These are phyloP conservation scores for Pelodiscus sinensis DNA, from an alignment of 2,113 vertebrate species.

Conservation along the genomic window DNA sequence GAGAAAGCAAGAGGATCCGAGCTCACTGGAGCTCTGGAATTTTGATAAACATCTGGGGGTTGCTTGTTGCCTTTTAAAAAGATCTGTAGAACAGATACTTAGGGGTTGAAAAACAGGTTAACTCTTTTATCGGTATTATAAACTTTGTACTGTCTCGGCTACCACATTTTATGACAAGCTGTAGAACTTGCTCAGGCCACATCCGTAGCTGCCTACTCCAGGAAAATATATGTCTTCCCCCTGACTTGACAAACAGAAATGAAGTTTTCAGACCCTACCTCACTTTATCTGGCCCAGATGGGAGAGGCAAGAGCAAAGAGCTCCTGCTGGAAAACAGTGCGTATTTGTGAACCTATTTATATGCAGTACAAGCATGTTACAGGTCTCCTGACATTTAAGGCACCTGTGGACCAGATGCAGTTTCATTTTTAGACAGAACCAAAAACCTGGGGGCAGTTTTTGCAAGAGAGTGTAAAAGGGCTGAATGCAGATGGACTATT, in stretches of 20 bases:
- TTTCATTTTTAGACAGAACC: not conserved
- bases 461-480: not conserved
- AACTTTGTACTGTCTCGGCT: not conserved
- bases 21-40: not conserved
- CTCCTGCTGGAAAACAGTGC: not conserved
- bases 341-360: fast-evolving
- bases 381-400: not conserved
- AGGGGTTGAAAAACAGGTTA: not conserved
- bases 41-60: not conserved
- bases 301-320: not conserved
- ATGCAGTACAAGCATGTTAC: not conserved
- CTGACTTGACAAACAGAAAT: not conserved
- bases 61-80: not conserved
- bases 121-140: not conserved
- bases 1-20: not conserved
- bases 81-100: not conserved
- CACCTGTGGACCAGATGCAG: not conserved
- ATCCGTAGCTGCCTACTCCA: not conserved
- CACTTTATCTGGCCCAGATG: not conserved
- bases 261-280: not conserved
- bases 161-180: not conserved
- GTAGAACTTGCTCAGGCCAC: not conserved
- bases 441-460: not conserved
- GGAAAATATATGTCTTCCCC: not conserved
- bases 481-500: not conserved